Evolutionary conservation across 1,140 invertebrate genomes (phyloP), one percentile per base, ranked within the genome.

Genomic region (Drosophila hydei): DNA sequence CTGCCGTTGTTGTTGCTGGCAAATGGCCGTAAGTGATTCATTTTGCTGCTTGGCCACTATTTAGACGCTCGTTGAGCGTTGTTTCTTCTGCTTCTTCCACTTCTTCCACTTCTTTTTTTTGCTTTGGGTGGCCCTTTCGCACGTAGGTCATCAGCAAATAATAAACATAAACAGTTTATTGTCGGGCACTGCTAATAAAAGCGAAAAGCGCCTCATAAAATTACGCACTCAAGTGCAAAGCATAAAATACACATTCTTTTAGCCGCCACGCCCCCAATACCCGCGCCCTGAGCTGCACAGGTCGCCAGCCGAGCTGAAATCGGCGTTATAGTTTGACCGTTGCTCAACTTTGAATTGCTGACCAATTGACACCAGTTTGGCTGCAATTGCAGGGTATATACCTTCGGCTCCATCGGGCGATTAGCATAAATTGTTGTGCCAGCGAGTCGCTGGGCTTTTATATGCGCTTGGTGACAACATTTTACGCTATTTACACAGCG

Each of bases 161-260:
- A 88, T 88, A 88, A 88, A 88, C 83, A 88, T 88, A 88, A 88
- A 88, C 83, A 88, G 84, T 88, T 88, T 88, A 88, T 89, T 88
- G 83, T 83, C 83, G 80, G 14, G 84, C 79, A 48, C 84, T 75
- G 79, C 84, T 68, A 88, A 88, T 88, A 88, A 88, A 88, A 88
- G 72, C 73, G 84, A 79, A 88, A 88, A 79, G 78, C 79, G 75
- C 59, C 75, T 60, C 84, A 79, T 89, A 88, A 88, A 87, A 89
- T 89, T 83, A 83, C 75, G 78, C 80, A 85, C 80, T 87, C 84
- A 88, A 88, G 84, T 88, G 84, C 78, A 77, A 65, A 43, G 76
- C 83, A 89, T 83, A 89, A 88, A 88, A 84, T 85, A 77, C 69
- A 75, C 80, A 76, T 72, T 54, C 67, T 40, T 56, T 27, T 14